Evolutionary conservation across 2,888 invertebrate genomes (phyloP).

Genomic region (Zeuzera pyrina): DNA sequence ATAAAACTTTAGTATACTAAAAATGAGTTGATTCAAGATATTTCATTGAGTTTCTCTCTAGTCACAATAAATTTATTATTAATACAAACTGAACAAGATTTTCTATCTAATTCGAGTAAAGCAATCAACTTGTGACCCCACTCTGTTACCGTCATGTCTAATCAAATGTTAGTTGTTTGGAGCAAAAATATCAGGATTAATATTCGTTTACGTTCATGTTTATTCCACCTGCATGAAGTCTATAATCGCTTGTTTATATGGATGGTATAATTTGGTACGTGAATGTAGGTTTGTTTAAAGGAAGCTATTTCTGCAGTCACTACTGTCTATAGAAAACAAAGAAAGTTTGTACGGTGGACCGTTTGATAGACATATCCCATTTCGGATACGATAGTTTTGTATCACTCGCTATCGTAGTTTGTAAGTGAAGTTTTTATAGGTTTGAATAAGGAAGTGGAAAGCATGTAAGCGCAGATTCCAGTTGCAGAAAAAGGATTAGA

Average conservation of each 20-base stretch:
- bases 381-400: too few relatives aligned
- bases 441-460: too few relatives aligned
- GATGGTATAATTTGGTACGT: not conserved
- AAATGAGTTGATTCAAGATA: too few relatives aligned
- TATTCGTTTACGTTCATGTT: not conserved
- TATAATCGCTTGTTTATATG: not conserved
- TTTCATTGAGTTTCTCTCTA: too few relatives aligned
- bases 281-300: conserved; percentile 3
- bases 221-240: not conserved
- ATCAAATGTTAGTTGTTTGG: conserved; percentile 28
- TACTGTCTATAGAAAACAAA: conserved; percentile 23
- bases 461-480: too few relatives aligned
- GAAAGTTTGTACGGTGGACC: conserved; percentile 18
- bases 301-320: conserved; percentile 19
- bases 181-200: conserved; percentile 4
- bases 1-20: too few relatives aligned
- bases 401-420: too few relatives aligned
- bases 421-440: too few relatives aligned
- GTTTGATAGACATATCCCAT: conserved; percentile 26
- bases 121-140: conserved; percentile 39
- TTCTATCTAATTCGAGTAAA: conserved; percentile 26
- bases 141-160: conserved; percentile 45
- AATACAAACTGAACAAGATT: conserved; percentile 26
- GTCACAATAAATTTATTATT: conserved; percentile 20
- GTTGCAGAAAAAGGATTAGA: too few relatives aligned